phyloP scores from a whole-genome alignment of 2,888 invertebrate species.

The Disparrhopalites patrizii region DNA sequence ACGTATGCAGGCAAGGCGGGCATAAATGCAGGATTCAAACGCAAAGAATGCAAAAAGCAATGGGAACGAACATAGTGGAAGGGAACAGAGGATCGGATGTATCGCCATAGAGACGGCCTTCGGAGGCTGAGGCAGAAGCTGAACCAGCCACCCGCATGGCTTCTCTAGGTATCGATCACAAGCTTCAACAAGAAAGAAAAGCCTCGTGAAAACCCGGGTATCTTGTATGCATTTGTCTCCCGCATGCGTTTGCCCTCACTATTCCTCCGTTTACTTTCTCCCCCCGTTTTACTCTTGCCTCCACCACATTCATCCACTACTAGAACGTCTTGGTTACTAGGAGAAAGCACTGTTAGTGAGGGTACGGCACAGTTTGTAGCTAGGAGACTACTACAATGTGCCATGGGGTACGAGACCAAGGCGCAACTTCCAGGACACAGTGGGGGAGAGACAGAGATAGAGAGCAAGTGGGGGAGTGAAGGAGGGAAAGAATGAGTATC shows the following conservation, averaged over 20 bases:
- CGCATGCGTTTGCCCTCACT: conserved; percentile 20
- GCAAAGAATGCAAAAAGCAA: conserved; percentile 32
- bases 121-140: conserved; percentile 44
- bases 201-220: conserved; percentile 30
- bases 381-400: background rate
- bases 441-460: background rate
- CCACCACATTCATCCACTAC: background rate
- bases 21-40: conserved; percentile 24
- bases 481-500: conserved; percentile 4
- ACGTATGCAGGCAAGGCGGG: conserved; percentile 35
- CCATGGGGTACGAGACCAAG: no score
- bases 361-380: no score
- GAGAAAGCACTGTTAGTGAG: no score
- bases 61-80: conserved; percentile 27
- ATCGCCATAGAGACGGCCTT: conserved; percentile 49
- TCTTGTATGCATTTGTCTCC: conserved; percentile 29
- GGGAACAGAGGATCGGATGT: conserved; percentile 31
- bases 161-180: conserved; percentile 49
- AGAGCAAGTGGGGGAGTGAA: background rate
- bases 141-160: conserved; percentile 46
- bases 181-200: conserved; percentile 25
- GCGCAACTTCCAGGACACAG: no score
- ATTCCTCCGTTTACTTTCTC: conserved; percentile 8
- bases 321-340: no score
- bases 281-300: background rate